phyloP scores from a whole-genome alignment of 2,113 vertebrate species.

The Myiagra hebetior region DNA sequence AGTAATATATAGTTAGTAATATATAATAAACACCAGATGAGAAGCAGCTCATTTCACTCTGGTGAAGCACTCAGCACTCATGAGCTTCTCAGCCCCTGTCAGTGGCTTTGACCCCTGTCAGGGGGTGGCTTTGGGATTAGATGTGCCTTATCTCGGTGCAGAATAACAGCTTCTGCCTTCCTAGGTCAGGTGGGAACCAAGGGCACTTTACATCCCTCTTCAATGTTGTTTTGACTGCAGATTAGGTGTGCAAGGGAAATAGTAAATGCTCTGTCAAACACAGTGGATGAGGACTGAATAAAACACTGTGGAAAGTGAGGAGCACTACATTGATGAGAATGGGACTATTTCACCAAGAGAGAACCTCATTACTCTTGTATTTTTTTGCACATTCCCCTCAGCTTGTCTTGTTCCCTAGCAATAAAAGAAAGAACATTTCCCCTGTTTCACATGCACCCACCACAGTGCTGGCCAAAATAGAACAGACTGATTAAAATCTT shows the following conservation, averaged over 20 bases:
- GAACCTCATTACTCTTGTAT: neutral
- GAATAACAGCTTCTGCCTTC: neutral
- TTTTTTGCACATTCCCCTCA: neutral
- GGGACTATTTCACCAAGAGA: neutral
- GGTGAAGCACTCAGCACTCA: rapidly evolving
- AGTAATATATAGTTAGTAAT: neutral
- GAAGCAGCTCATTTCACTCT: neutral
- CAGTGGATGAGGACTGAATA: neutral
- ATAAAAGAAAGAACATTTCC: neutral
- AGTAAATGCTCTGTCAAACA: neutral
- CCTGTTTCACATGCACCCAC: neutral
- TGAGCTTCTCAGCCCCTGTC: neutral
- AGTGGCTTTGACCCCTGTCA: neutral
- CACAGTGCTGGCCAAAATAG: neutral
- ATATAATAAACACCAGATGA: neutral
- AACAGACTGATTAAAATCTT: neutral
- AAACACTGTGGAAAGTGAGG: neutral
- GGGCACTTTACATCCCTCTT: neutral
- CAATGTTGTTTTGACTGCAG: neutral
- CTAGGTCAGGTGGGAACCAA: neutral
- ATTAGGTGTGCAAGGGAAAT: neutral
- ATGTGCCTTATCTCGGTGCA: neutral
- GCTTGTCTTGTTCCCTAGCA: neutral
- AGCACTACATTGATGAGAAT: neutral
- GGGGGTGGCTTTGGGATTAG: neutral